Evolutionary conservation across 2,888 invertebrate genomes (phyloP).

Genomic region (Parelbella ahira): DNA sequence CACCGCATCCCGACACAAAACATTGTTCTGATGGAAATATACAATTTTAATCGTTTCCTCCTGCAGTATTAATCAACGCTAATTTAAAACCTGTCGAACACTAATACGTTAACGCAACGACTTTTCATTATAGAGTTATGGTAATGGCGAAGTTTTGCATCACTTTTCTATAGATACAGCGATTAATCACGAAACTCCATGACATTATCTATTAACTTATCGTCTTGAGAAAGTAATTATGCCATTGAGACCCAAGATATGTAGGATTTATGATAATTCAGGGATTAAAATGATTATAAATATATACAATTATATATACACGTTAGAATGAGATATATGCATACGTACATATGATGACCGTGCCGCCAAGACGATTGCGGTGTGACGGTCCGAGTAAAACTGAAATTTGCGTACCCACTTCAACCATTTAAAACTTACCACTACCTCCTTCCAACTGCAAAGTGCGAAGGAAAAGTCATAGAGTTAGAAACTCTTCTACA

Average conservation of each 20-base stretch:
- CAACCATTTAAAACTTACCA: constrained; percentile 52
- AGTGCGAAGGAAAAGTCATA: constrained; percentile 27
- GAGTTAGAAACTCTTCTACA: too few relatives aligned
- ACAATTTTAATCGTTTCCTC: background rate
- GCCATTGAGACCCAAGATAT: too few relatives aligned
- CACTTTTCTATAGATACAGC: background rate
- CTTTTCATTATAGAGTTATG: background rate
- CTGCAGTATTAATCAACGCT: background rate
- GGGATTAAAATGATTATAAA: too few relatives aligned
- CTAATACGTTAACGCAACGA: constrained; percentile 1
- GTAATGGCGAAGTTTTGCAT: background rate
- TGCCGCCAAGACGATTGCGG: constrained; percentile 38
- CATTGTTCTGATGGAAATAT: too few relatives aligned
- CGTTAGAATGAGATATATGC: too few relatives aligned
- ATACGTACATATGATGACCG: constrained; percentile 42
- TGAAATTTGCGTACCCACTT: constrained; percentile 44
- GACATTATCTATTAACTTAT: background rate
- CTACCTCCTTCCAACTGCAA: constrained; percentile 43
- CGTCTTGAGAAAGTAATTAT: too few relatives aligned
- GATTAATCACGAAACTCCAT: background rate
- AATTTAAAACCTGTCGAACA: background rate
- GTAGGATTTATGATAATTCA: too few relatives aligned
- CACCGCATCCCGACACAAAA: too few relatives aligned
- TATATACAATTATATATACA: too few relatives aligned
- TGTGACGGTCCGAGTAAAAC: constrained; percentile 48